Conservation (phyloP, 2,797 vertebrate genomes). For the Toxotes lorentzi region DNA sequence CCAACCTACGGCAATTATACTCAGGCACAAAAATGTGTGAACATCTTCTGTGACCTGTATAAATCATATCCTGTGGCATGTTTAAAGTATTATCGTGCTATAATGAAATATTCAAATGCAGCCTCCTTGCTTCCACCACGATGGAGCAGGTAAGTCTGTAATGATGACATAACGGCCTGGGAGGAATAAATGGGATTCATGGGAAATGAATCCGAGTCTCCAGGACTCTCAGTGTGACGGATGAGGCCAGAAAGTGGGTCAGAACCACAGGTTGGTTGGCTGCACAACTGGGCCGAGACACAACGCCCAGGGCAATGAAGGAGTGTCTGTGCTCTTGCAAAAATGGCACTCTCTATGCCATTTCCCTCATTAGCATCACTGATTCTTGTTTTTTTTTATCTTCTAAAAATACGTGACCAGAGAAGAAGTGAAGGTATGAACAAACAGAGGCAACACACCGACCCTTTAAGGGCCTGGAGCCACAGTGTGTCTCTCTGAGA, state of each 20-base stretch:
- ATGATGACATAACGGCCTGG: constrained; percentile 78
- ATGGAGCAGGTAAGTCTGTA: constrained; percentile 77
- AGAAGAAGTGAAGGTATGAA: constrained; percentile 6
- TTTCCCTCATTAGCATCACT: constrained; percentile 35
- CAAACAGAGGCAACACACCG: not conserved
- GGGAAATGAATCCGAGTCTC: constrained; percentile 74
- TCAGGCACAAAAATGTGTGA: constrained; percentile 58
- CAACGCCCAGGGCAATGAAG: constrained; percentile 43
- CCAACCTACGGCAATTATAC: constrained; percentile 63
- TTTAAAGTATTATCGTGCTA: constrained; percentile 75
- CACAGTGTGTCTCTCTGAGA: not conserved
- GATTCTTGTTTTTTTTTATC: not conserved
- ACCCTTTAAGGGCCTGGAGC: constrained; percentile 1
- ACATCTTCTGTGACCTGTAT: constrained; percentile 65
- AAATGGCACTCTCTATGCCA: not conserved
- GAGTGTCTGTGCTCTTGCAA: constrained; percentile 23
- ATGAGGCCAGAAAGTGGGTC: constrained; percentile 83
- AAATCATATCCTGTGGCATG: constrained; percentile 76
- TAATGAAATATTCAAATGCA: constrained; percentile 83
- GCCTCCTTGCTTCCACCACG: constrained; percentile 53
- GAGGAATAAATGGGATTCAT: constrained; percentile 78
- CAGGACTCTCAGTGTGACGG: constrained; percentile 67
- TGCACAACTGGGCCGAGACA: constrained; percentile 74
- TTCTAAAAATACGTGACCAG: constrained; percentile 1
- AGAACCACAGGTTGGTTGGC: constrained; percentile 82